Evolutionary conservation across 2,888 invertebrate species (phyloP), one percentile per base, ranked within the genome.

Genomic region (Piscicola geometra): DNA sequence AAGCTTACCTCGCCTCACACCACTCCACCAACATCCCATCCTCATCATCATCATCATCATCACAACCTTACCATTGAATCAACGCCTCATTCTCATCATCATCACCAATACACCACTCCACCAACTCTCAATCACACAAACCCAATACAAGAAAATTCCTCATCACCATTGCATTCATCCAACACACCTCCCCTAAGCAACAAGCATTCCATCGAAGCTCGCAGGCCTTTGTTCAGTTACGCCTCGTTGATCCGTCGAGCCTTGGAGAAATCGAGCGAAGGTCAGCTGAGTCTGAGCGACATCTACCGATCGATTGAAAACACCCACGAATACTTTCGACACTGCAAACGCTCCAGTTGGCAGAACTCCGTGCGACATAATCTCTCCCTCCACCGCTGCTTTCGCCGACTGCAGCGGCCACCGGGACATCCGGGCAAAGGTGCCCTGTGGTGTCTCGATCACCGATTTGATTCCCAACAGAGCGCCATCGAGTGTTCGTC

Each of bases 291-390:
- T 1, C 86, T 91, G 50, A 90, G 90, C 80, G 90, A 91, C 84
- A 90, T 91, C 80, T 91, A 91, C 84, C 89, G 90, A 80, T 90
- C 90, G 87, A 90, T 91, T 68, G 89, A 89, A 81, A 90, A 90
- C 79, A 89, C 90, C 80, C 91, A 90, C 84, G 90, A 90, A 0
- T 91, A 90, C 83, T 91, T 76, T 71, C 52, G 35, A 71, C 79
- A 75, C 88, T 88, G 1, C 87, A 90, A 90, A 90, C 60, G n/a
- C 71, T 75, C 52, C 36, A 72, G 79, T 75, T 88, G 88, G 1
- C 87, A 90, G 90, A 90, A 90, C 84, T 90, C 90, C 68, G 90
- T 90, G 82, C 86, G 90, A 76, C 90, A 90, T 83, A 90, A 90
- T 82, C 84, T 90, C 80, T 90, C 90, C 0, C 85, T 90, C 79